A percentile compares a stretch with the other conserved stretches of the same genome.
These are phyloP conservation scores for Philaethria dido DNA, from an alignment of 2,888 invertebrate species.

Conservation along the genomic window DNA sequence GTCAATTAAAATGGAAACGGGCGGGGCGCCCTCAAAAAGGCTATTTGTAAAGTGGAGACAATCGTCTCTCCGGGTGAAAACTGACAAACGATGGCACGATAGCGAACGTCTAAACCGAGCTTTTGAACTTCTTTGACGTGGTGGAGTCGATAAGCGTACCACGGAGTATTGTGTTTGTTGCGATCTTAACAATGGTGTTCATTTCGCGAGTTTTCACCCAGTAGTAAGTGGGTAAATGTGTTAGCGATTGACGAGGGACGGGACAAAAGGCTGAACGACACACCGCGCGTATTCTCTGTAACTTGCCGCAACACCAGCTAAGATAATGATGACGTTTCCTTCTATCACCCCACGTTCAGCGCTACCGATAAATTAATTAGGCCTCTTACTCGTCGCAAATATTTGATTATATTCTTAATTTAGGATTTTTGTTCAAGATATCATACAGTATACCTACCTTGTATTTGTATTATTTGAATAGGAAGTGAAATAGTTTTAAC, in stretches of 20 bases:
- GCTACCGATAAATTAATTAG: constrained; percentile 54
- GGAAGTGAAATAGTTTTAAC: no score
- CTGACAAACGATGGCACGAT: constrained; percentile 76
- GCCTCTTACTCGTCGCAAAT: constrained; percentile 7
- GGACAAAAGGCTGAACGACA: constrained; percentile 60
- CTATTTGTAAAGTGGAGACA: constrained; percentile 73
- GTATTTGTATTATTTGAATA: background rate
- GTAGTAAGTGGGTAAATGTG: constrained; percentile 80
- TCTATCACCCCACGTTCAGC: constrained; percentile 50
- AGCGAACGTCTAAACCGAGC: constrained; percentile 74
- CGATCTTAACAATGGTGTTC: constrained; percentile 68
- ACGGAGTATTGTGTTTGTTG: constrained; percentile 58
- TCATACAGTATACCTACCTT: background rate
- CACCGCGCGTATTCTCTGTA: constrained; percentile 53
- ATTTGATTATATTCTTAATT: background rate
- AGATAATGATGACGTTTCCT: constrained; percentile 73
- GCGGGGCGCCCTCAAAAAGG: constrained; percentile 66
- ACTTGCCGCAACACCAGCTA: constrained; percentile 62
- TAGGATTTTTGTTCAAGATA: background rate
- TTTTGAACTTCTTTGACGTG: constrained; percentile 81
- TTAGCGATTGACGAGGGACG: constrained; percentile 73
- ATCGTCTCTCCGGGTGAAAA: constrained; percentile 71
- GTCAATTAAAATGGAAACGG: constrained; percentile 71
- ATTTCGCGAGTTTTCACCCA: constrained; percentile 81
- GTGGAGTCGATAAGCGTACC: constrained; percentile 72